These are phyloP conservation scores for Luperina nickerlii DNA, from an alignment of 2,888 invertebrate genomes.

Conservation along the genomic window DNA sequence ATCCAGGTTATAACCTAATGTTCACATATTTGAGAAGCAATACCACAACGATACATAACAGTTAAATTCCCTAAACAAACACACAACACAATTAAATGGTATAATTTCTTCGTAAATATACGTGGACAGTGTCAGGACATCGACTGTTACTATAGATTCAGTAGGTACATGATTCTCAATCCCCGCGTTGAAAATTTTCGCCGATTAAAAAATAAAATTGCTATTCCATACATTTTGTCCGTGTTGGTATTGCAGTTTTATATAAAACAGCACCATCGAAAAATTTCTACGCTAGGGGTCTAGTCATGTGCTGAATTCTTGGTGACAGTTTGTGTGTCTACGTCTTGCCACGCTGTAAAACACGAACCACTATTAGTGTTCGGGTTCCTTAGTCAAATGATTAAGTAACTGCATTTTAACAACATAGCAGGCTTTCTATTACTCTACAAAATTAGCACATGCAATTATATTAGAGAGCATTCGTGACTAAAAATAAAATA, in stretches of 20 bases:
- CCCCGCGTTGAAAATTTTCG: background rate
- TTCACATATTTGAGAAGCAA: slow-evolving; percentile 8
- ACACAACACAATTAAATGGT: background rate
- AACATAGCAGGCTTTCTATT: slow-evolving; percentile 19
- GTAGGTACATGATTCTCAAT: background rate
- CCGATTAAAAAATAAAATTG: background rate
- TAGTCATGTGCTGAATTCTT: background rate
- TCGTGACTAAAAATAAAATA: slow-evolving; percentile 12
- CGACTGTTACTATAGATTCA: background rate
- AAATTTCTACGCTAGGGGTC: background rate
- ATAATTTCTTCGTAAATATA: background rate
- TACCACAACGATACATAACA: slow-evolving; percentile 5
- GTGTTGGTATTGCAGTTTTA: background rate
- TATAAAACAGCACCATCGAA: background rate
- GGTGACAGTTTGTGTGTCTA: background rate
- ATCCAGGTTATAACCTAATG: background rate
- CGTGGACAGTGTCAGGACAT: background rate
- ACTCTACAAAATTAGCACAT: slow-evolving; percentile 26
- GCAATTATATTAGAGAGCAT: slow-evolving; percentile 42
- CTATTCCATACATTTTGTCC: background rate
- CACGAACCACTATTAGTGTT: background rate
- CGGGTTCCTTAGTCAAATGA: background rate
- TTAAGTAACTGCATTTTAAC: background rate
- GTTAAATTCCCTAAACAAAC: background rate
- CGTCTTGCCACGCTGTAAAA: background rate